These are phyloP conservation scores for Plusia festucae DNA, from an alignment of 2,888 invertebrate genomes.

Conservation along the genomic window DNA sequence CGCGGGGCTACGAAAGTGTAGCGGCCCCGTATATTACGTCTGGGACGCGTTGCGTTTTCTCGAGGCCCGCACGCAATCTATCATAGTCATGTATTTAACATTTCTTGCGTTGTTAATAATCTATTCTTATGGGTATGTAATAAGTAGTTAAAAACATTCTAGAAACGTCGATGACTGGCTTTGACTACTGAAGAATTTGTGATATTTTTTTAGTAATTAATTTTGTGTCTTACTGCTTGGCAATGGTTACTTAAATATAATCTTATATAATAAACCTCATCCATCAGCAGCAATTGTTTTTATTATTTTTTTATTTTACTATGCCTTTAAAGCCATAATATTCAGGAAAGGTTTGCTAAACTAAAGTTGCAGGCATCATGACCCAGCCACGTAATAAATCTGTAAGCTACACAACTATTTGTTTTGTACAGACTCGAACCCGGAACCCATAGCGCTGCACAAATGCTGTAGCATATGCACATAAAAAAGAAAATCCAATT, in stretches of 20 bases:
- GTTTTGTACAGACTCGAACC: neutral
- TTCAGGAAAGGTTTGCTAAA: too few species aligned
- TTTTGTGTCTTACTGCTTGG: neutral
- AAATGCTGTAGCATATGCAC: neutral
- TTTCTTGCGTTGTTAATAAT: constrained; percentile 41
- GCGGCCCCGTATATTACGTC: constrained; percentile 47
- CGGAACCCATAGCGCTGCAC: neutral
- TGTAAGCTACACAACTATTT: neutral
- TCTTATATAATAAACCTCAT: too few species aligned
- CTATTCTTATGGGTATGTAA: constrained; percentile 16
- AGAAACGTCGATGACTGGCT: constrained; percentile 3
- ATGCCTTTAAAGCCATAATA: too few species aligned
- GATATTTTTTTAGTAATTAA: neutral
- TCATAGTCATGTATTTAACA: constrained; percentile 30
- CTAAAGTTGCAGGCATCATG: too few species aligned
- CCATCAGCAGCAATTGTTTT: too few species aligned
- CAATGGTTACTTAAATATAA: too few species aligned
- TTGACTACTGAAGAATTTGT: neutral
- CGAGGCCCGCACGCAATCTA: constrained; percentile 54
- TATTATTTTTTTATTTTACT: too few species aligned
- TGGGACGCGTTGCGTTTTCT: constrained; percentile 61
- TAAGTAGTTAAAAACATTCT: neutral
- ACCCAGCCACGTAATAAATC: neutral
- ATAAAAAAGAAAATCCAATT: constrained; percentile 25
- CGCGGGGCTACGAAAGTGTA: constrained; percentile 65